A percentile compares a stretch with the other conserved stretches of the same genome.
These are phyloP conservation scores for Bombyx mori DNA, from an alignment of 1,140 invertebrate genomes.

Conservation along the genomic window ASM3026992v2 NC_085107.1:7236001-7236500, in stretches of 20 bases:
- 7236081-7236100: constrained; percentile 46
- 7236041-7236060: constrained; percentile 13
- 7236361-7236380: too few species aligned
- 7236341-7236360: too few species aligned
- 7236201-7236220: constrained; percentile 8
- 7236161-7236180: constrained; percentile 22
- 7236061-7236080: constrained; percentile 27
- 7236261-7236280: too few species aligned
- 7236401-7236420: background rate
- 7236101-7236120: constrained; percentile 42
- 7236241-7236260: too few species aligned
- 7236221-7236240: too few species aligned
- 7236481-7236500: too few species aligned
- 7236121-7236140: constrained; percentile 40
- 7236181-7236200: constrained; percentile 3
- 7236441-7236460: background rate
- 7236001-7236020: constrained; percentile 1
- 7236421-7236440: background rate
- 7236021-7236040: constrained; percentile 13
- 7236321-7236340: too few species aligned
- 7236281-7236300: too few species aligned
- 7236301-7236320: too few species aligned
- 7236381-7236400: background rate
- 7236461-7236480: too few species aligned
- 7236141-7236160: constrained; percentile 31